A percentile compares a stretch with the other conserved stretches of the same genome.
Conservation (phyloP, 2,888 invertebrate genomes). For the Herminia tarsipennalis region DNA sequence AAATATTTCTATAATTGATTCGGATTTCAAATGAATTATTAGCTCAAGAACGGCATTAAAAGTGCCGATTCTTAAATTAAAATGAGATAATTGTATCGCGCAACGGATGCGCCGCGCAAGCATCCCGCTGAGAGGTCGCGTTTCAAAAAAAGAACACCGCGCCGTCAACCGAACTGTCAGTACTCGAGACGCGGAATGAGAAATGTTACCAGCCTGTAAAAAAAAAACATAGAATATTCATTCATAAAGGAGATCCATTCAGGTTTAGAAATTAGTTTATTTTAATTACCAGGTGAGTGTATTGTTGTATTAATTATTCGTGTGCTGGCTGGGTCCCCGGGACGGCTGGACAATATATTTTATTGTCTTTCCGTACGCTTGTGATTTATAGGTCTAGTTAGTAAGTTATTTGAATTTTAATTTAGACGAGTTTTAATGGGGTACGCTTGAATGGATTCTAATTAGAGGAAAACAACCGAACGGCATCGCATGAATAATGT, state of each 20-base stretch:
- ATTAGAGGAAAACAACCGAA: conserved; percentile 83
- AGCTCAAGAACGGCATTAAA: conserved; percentile 48
- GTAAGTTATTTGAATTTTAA: conserved; percentile 85
- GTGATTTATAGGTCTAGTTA: conserved; percentile 85
- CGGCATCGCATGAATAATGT: conserved; percentile 77
- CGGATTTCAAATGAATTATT: conserved; percentile 49
- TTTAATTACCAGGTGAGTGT: conserved; percentile 80
- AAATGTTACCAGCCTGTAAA: conserved; percentile 74
- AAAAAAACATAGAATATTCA: conserved; percentile 71
- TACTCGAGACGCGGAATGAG: conserved; percentile 73
- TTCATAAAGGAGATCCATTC: conserved; percentile 77
- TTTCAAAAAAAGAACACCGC: conserved; percentile 75
- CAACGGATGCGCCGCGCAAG: conserved; percentile 78
- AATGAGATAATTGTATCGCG: conserved; percentile 75
- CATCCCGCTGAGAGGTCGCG: conserved; percentile 79
- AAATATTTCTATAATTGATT: conserved; percentile 42
- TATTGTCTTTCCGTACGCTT: conserved; percentile 77
- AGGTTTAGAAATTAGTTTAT: conserved; percentile 83
- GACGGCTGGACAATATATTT: conserved; percentile 80
- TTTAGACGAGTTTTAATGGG: conserved; percentile 85
- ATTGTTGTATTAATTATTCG: conserved; percentile 83
- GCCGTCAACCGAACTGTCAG: conserved; percentile 79
- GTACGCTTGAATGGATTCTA: conserved; percentile 82
- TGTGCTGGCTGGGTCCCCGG: conserved; percentile 55
- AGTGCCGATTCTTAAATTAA: conserved; percentile 75